Evolutionary conservation across 2,113 vertebrate genomes (phyloP).

Genomic region (Neolamprologus fasciatus): DNA sequence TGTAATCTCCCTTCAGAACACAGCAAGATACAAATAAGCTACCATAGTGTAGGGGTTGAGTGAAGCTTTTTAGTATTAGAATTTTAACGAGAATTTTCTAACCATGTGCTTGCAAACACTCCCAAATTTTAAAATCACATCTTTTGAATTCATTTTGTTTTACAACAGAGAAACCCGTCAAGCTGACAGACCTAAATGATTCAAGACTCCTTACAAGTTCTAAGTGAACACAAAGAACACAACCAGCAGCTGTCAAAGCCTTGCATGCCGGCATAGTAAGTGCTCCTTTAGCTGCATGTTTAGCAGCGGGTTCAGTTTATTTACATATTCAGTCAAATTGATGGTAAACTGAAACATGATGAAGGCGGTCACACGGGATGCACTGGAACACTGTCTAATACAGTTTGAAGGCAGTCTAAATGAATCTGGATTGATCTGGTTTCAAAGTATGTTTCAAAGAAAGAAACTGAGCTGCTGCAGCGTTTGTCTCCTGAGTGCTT

Average conservation of each 20-base stretch:
- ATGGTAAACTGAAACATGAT: neutral
- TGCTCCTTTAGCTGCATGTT: neutral
- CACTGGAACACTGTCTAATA: neutral
- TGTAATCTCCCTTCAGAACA: neutral
- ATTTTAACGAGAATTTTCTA: neutral
- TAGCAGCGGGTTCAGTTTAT: neutral
- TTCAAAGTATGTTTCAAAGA: neutral
- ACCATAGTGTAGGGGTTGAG: neutral
- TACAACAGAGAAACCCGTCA: neutral
- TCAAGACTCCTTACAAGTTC: neutral
- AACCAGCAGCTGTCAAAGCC: neutral
- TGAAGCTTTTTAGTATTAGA: neutral
- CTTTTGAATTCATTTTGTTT: neutral
- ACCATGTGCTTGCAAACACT: neutral
- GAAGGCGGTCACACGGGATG: neutral
- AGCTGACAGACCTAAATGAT: neutral
- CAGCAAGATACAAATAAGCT: neutral
- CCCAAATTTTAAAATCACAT: neutral
- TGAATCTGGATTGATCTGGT: neutral
- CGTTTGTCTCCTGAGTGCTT: neutral
- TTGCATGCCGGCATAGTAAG: neutral
- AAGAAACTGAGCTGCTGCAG: neutral
- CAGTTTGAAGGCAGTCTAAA: neutral
- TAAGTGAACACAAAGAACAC: neutral
- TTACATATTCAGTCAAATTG: neutral